phyloP scores from a whole-genome alignment of 2,888 invertebrate genomes.

The Malachius bipustulatus region DNA sequence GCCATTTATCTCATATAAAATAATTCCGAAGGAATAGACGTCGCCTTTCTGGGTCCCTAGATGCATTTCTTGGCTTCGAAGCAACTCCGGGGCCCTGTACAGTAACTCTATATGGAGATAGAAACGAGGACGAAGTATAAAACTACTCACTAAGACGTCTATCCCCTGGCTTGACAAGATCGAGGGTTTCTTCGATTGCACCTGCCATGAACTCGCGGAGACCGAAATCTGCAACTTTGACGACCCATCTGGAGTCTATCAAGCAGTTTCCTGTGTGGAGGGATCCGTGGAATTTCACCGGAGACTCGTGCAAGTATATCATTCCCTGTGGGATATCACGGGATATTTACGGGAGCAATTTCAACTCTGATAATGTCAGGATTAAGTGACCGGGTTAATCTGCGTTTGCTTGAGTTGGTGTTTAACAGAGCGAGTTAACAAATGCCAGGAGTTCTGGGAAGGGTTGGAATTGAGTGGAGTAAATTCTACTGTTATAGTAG shows the following conservation, averaged over 20 bases:
- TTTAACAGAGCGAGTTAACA: no score
- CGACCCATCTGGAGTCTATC: conserved; percentile 90
- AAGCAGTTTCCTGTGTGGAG: conserved; percentile 84
- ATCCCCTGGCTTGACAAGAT: conserved; percentile 45
- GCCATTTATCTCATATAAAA: conserved; percentile 79
- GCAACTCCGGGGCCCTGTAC: conserved; percentile 71
- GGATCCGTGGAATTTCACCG: conserved; percentile 76
- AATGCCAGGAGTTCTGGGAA: no score
- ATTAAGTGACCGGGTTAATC: no score
- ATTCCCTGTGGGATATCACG: conserved; percentile 53
- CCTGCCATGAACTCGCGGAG: conserved; percentile 74
- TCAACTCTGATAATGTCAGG: no score
- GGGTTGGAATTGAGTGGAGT: no score
- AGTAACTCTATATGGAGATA: conserved; percentile 48
- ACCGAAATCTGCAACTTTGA: conserved; percentile 87
- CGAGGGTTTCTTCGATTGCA: conserved; percentile 44
- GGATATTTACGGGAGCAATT: no score
- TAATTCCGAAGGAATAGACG: conserved; percentile 76
- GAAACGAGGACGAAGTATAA: neutral
- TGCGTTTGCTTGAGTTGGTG: no score
- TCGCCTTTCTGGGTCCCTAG: conserved; percentile 65
- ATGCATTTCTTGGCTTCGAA: conserved; percentile 40
- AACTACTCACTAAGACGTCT: conserved; percentile 56
- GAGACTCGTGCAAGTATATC: conserved; percentile 82
- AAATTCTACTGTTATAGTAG: no score